Evolutionary conservation across 2,888 invertebrate genomes (phyloP).

Genomic region (Peribatodes rhomboidaria): DNA sequence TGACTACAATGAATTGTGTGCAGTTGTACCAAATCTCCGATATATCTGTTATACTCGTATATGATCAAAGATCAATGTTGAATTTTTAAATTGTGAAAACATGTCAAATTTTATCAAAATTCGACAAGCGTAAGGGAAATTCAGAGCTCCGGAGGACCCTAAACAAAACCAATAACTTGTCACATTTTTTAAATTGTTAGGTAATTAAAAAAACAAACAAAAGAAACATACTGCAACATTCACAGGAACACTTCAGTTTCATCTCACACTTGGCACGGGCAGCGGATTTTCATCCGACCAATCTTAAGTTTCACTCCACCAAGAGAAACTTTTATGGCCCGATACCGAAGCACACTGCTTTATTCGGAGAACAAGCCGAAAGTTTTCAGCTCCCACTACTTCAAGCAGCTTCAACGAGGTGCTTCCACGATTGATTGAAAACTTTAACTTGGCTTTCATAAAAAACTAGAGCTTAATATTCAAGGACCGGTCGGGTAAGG

Average conservation of each 20-base stretch:
- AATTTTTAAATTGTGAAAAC: too few species aligned
- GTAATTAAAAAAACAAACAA: not conserved
- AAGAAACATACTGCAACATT: not conserved
- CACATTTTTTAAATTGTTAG: too few species aligned
- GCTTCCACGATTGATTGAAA: slow-evolving; percentile 21
- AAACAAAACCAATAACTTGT: too few species aligned
- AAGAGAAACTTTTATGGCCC: slow-evolving; percentile 23
- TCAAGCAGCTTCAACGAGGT: slow-evolving; percentile 10
- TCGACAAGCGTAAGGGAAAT: too few species aligned
- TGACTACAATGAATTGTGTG: too few species aligned
- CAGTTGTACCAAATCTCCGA: too few species aligned
- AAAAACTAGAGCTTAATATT: slow-evolving; percentile 14
- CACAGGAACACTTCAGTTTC: slow-evolving; percentile 8
- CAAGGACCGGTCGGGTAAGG: slow-evolving; percentile 1
- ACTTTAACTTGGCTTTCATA: slow-evolving; percentile 1
- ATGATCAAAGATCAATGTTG: too few species aligned
- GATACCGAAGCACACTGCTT: slow-evolving; percentile 18
- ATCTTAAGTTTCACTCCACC: slow-evolving; percentile 16
- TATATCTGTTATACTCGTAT: too few species aligned
- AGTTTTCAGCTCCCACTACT: slow-evolving; percentile 17
- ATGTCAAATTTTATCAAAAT: too few species aligned
- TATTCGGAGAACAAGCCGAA: slow-evolving; percentile 20
- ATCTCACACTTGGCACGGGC: slow-evolving; percentile 18
- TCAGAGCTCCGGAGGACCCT: too few species aligned
- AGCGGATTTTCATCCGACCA: slow-evolving; percentile 20